Conservation (phyloP, 2,888 invertebrate genomes). For the Spodoptera picta region DNA sequence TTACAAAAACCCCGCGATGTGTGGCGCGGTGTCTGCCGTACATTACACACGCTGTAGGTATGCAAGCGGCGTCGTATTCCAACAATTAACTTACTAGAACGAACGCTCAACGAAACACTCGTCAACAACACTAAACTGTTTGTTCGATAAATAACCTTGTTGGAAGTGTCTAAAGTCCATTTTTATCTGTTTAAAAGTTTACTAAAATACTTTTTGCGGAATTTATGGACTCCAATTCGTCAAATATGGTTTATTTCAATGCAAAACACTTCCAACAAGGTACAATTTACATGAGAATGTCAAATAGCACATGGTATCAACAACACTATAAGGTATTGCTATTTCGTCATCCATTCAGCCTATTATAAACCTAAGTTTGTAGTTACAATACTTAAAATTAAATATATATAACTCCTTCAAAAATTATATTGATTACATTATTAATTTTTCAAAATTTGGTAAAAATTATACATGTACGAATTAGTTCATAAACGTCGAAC, state of each 20-base stretch:
- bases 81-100: slow-evolving; percentile 62
- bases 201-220: slow-evolving; percentile 27
- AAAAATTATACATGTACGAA: slow-evolving; percentile 37
- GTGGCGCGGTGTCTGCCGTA: slow-evolving; percentile 29
- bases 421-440: slow-evolving; percentile 52
- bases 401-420: slow-evolving; percentile 51
- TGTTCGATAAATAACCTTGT: slow-evolving; percentile 51
- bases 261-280: slow-evolving; percentile 43
- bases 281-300: slow-evolving; percentile 23
- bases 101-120: slow-evolving; percentile 57
- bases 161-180: slow-evolving; percentile 23
- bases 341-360: slow-evolving; percentile 42
- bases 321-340: slow-evolving; percentile 38
- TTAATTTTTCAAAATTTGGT: slow-evolving; percentile 36
- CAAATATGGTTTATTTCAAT: neutral
- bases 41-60: slow-evolving; percentile 49
- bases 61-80: slow-evolving; percentile 52
- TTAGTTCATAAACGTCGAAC: slow-evolving; percentile 44
- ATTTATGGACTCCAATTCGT: neutral
- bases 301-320: slow-evolving; percentile 40
- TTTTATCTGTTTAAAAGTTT: slow-evolving; percentile 8
- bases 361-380: slow-evolving; percentile 47
- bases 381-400: slow-evolving; percentile 50
- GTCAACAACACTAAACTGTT: slow-evolving; percentile 52
- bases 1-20: slow-evolving; percentile 3